Percentiles rank a stretch among this genome's conserved stretches.
These are phyloP conservation scores for Micropoecilia bifurca DNA, from an alignment of 2,797 vertebrate species.

Conservation along the genomic window DNA sequence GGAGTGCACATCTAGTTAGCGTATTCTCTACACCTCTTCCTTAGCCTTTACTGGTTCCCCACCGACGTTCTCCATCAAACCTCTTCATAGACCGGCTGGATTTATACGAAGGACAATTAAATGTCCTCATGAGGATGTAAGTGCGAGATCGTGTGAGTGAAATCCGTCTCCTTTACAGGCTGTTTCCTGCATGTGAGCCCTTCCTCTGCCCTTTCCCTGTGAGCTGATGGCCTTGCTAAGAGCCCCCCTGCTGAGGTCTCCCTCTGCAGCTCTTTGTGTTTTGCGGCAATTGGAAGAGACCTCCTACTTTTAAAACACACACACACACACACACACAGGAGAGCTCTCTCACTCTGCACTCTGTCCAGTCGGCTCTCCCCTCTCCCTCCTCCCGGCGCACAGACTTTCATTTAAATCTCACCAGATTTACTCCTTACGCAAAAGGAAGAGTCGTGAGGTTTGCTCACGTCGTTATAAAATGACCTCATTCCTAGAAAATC, in stretches of 20 bases:
- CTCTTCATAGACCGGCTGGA: not conserved
- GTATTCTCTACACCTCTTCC: not conserved
- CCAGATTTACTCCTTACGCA: not conserved
- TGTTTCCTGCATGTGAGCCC: conserved; percentile 50
- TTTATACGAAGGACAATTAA: not conserved
- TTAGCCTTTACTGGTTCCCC: not conserved
- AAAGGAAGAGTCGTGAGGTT: not conserved
- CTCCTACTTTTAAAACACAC: conserved; percentile 64
- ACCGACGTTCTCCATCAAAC: not conserved
- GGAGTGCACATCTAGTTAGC: not conserved
- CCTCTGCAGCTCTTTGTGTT: conserved; percentile 78
- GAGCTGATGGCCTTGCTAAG: conserved; percentile 70
- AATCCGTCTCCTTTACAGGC: conserved; percentile 31
- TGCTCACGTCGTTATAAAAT: too few relatives aligned
- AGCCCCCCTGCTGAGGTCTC: conserved; percentile 69
- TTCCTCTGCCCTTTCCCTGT: conserved; percentile 55
- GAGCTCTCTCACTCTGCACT: conserved; percentile 14
- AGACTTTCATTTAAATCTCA: not conserved
- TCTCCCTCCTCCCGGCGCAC: not conserved
- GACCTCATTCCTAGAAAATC: not conserved
- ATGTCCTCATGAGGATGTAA: conserved; percentile 7
- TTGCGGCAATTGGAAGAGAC: conserved; percentile 64
- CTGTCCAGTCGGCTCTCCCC: not conserved
- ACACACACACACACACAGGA: conserved; percentile 33
- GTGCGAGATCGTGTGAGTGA: not conserved